Conservation (phyloP, 2,797 vertebrate genomes). For the Pseudocheirus occidentalis region DNA sequence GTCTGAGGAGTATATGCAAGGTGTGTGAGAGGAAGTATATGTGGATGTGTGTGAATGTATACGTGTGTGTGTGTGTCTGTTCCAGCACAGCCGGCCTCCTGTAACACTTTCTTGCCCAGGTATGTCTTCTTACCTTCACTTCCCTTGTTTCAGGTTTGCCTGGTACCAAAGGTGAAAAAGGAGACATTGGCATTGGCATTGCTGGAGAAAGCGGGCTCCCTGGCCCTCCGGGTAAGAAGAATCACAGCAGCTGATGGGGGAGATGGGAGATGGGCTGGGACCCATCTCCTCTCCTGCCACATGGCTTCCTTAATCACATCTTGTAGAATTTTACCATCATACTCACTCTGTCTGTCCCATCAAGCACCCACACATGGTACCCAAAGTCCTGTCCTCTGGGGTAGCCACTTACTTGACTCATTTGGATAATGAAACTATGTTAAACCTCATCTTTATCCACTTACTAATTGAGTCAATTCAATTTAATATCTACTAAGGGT, state of each 20-base stretch:
- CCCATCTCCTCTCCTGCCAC: not conserved
- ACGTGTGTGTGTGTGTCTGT: not conserved
- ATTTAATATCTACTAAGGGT: not conserved
- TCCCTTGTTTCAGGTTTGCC: constrained; percentile 86
- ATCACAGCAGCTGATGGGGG: not conserved
- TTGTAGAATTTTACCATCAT: not conserved
- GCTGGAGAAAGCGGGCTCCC: constrained; percentile 94
- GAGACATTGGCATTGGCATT: constrained; percentile 92
- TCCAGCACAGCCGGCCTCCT: not conserved
- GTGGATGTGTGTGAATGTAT: too few relatives aligned
- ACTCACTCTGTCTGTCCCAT: not conserved
- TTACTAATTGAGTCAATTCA: not conserved
- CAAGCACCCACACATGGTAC: not conserved
- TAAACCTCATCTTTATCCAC: not conserved
- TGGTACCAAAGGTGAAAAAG: constrained; percentile 91
- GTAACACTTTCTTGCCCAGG: constrained; percentile 17
- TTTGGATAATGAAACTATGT: not conserved
- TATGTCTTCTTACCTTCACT: constrained; percentile 12
- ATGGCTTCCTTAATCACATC: not conserved
- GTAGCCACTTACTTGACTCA: not conserved
- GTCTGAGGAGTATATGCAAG: too few relatives aligned
- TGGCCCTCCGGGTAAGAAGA: constrained; percentile 90
- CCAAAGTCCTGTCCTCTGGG: not conserved
- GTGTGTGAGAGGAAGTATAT: too few relatives aligned
- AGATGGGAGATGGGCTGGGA: not conserved